phyloP scores from a whole-genome alignment of 2,113 vertebrate genomes.

The Protobothrops flavoviridis region DNA sequence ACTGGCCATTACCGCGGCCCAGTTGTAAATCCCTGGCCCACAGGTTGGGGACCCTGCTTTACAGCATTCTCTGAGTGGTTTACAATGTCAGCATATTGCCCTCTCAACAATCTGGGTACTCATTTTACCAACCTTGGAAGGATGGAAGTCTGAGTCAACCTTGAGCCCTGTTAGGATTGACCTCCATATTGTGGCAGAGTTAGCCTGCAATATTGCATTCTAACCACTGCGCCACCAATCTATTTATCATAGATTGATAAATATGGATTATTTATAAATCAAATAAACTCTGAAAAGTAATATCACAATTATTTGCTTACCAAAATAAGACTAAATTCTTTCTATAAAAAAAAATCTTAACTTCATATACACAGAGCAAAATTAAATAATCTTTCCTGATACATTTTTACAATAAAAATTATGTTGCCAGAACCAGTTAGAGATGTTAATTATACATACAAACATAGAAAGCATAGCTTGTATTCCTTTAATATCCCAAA shows the following conservation, averaged over 20 bases:
- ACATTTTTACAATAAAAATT: background rate
- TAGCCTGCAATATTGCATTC: background rate
- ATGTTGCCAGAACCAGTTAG: background rate
- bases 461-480: background rate
- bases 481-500: background rate
- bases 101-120: background rate
- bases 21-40: background rate
- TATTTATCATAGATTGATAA: background rate
- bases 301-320: background rate
- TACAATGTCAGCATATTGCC: background rate
- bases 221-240: background rate
- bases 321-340: background rate
- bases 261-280: background rate
- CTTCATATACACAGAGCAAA: background rate
- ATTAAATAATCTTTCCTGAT: background rate
- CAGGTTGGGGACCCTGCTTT: background rate
- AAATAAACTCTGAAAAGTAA: background rate
- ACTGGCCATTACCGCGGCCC: background rate
- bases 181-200: background rate
- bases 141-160: background rate
- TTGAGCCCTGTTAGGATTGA: background rate
- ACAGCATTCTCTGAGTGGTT: background rate
- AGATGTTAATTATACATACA: background rate
- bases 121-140: background rate
- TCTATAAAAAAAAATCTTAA: background rate